Evolutionary conservation across 2,888 invertebrate species (phyloP).

Genomic region (Xanthostigma xanthostigma): DNA sequence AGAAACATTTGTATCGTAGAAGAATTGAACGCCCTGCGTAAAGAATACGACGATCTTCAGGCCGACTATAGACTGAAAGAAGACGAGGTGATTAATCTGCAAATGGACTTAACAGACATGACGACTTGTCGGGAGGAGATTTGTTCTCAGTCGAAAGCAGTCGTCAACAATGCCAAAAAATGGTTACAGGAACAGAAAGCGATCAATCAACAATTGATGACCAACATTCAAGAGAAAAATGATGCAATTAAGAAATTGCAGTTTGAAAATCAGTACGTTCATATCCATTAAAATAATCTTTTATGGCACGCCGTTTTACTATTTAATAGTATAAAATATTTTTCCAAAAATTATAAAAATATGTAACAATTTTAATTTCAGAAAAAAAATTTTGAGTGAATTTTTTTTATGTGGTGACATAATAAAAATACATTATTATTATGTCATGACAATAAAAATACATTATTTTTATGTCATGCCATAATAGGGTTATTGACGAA

Average conservation of each 20-base stretch:
- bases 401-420: too few relatives aligned
- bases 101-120: slow-evolving; percentile 22
- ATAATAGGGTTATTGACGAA: too few relatives aligned
- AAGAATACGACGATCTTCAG: slow-evolving; percentile 14
- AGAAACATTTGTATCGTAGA: slow-evolving; percentile 1
- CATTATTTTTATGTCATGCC: too few relatives aligned
- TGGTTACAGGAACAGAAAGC: slow-evolving; percentile 27
- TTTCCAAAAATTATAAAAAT: too few relatives aligned
- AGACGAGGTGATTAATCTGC: slow-evolving; percentile 20
- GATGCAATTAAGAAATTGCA: slow-evolving; percentile 19
- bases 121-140: slow-evolving; percentile 23
- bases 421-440: too few relatives aligned
- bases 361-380: too few relatives aligned
- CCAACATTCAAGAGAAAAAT: slow-evolving; percentile 18
- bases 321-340: too few relatives aligned
- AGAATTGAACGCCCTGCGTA: slow-evolving; percentile 14
- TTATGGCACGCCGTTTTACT: too few relatives aligned
- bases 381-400: too few relatives aligned
- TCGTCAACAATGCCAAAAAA: slow-evolving; percentile 23
- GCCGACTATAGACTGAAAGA: slow-evolving; percentile 19
- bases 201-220: slow-evolving; percentile 20
- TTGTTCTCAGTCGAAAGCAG: slow-evolving; percentile 24
- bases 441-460: too few relatives aligned
- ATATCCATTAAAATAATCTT: not conserved
- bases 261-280: slow-evolving; percentile 18